Conservation (phyloP, 2,113 vertebrate genomes). For the Acrocephalus kingi region DNA sequence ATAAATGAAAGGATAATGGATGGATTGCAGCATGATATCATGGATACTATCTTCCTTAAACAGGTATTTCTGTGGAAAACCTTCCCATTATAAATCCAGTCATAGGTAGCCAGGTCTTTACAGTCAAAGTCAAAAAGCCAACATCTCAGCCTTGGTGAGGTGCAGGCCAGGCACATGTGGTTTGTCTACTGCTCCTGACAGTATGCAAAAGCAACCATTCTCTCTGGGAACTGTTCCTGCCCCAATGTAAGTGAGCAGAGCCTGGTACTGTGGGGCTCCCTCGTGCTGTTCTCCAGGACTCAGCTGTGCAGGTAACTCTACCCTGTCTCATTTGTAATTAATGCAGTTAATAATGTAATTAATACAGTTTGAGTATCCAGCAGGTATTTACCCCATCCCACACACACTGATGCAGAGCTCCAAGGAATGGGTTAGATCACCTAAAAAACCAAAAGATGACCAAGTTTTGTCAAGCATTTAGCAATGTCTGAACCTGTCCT, state of each 20-base stretch:
- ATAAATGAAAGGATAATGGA: neutral
- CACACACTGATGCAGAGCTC: neutral
- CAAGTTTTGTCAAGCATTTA: neutral
- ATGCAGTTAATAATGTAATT: no score
- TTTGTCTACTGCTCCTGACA: neutral
- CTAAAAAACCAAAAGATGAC: neutral
- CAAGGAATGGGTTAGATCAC: neutral
- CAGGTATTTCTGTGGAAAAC: neutral
- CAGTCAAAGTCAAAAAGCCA: neutral
- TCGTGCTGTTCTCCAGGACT: neutral
- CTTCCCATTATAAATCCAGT: neutral
- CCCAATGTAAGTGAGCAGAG: accelerated
- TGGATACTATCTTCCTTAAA: neutral
- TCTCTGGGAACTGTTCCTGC: neutral
- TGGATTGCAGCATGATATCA: accelerated
- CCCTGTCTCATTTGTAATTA: neutral
- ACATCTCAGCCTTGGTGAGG: neutral
- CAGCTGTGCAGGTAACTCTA: neutral
- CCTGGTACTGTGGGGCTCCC: neutral
- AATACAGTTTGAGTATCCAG: neutral
- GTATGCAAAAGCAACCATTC: neutral
- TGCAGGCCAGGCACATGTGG: neutral
- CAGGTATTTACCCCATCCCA: neutral
- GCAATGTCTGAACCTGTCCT: neutral
- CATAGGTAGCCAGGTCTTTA: neutral